phyloP scores from a whole-genome alignment of 2,113 vertebrate species.

The Kryptolebias marmoratus region DNA sequence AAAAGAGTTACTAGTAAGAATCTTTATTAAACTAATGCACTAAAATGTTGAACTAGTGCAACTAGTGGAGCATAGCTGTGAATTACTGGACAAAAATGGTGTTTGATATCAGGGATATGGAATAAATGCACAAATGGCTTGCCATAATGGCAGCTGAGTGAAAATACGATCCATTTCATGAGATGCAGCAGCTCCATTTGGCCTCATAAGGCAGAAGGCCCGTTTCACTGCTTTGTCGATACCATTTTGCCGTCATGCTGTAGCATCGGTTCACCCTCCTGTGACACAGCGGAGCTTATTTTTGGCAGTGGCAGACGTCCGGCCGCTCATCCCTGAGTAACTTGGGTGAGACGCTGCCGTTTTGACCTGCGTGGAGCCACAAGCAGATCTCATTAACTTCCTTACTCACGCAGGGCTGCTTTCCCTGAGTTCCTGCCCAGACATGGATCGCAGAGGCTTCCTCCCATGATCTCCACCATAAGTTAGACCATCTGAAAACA shows the following conservation, averaged over 20 bases:
- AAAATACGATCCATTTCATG: conserved; percentile 61
- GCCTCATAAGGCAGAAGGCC: conserved; percentile 49
- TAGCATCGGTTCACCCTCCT: conserved; percentile 59
- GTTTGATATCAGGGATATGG: too few species aligned
- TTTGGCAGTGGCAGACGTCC: conserved; percentile 39
- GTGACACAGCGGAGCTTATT: conserved; percentile 52
- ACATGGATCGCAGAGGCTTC: conserved; percentile 54
- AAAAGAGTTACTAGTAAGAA: too few species aligned
- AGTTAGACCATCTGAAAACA: conserved; percentile 75
- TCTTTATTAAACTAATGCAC: too few species aligned
- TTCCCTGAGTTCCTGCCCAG: conserved; percentile 54
- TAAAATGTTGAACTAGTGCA: too few species aligned
- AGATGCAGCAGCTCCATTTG: conserved; percentile 57
- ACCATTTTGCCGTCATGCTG: conserved; percentile 48
- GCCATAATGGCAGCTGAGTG: conserved; percentile 47
- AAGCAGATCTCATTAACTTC: conserved; percentile 56
- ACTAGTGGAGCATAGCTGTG: too few species aligned
- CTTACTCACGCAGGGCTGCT: conserved; percentile 26
- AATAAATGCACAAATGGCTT: conserved; percentile 1
- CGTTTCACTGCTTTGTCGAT: conserved; percentile 57
- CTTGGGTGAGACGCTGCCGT: conserved; percentile 38
- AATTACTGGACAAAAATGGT: too few species aligned
- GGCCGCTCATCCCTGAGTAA: conserved; percentile 13
- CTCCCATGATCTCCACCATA: conserved; percentile 67
- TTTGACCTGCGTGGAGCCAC: conserved; percentile 24